A percentile compares a stretch with the other conserved stretches of the same genome.
Conservation (phyloP, 2,797 vertebrate species). For the Chanos chanos region DNA sequence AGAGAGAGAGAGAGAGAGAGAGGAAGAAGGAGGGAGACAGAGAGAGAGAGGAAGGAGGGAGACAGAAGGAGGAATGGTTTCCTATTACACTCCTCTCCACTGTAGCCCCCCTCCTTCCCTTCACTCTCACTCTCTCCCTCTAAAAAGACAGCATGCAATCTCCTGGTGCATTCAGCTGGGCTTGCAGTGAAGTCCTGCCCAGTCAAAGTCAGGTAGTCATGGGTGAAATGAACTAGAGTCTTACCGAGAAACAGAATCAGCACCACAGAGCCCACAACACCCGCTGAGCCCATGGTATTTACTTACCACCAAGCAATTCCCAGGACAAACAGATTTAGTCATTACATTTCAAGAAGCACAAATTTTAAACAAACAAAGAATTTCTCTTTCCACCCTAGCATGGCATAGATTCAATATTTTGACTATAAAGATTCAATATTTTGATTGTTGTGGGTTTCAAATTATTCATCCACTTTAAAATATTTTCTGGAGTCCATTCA, state of each 20-base stretch:
- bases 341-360: background rate
- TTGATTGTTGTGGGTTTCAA: constrained; percentile 22
- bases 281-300: background rate
- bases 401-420: too few species aligned
- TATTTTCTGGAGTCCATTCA: constrained; percentile 20
- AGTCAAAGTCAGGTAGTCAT: too few species aligned
- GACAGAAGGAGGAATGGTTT: constrained; percentile 69
- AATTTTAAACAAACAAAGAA: constrained; percentile 6
- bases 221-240: background rate
- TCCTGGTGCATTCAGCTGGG: background rate
- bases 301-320: background rate
- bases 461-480: background rate
- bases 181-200: background rate
- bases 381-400: constrained; percentile 14
- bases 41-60: constrained; percentile 47
- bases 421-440: constrained; percentile 11
- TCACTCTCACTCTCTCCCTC: constrained; percentile 16
- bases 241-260: background rate
- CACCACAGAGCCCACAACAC: background rate
- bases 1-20: constrained; percentile 41
- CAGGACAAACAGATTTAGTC: constrained; percentile 2
- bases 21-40: constrained; percentile 21
- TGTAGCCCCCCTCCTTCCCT: constrained; percentile 49
- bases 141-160: background rate
- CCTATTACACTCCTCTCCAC: constrained; percentile 70